Percentiles rank a stretch among this genome's conserved stretches.
phyloP scores from a whole-genome alignment of 2,888 invertebrate species.

The Drosophila paramelanica region DNA sequence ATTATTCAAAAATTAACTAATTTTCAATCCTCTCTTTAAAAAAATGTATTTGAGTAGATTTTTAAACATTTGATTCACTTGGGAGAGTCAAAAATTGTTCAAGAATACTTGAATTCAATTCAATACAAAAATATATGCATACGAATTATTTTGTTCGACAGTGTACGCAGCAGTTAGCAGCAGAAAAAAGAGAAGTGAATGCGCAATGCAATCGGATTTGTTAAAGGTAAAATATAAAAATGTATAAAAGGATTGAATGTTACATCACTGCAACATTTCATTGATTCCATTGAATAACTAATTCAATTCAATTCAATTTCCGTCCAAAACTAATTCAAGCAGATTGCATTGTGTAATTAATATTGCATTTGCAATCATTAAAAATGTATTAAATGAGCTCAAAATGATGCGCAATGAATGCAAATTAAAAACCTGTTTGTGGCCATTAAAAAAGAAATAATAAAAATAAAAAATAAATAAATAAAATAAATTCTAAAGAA shows the following conservation, averaged over 20 bases:
- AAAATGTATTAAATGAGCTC: conserved; percentile 14
- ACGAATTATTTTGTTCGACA: background rate
- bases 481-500: conserved; percentile 3
- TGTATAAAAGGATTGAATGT: conserved; percentile 1
- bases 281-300: conserved; percentile 1
- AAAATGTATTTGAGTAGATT: too few species aligned
- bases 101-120: too few species aligned
- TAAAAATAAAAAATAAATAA: background rate
- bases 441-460: background rate
- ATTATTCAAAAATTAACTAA: too few species aligned
- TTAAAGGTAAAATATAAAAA: background rate
- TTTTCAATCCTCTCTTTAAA: too few species aligned
- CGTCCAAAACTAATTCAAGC: conserved; percentile 1
- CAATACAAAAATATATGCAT: too few species aligned
- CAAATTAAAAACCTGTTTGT: conserved; percentile 7
- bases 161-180: background rate
- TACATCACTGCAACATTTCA: background rate
- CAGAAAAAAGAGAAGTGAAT: background rate
- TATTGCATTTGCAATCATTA: conserved; percentile 5
- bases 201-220: background rate
- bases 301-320: conserved; percentile 1
- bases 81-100: too few species aligned
- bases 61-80: too few species aligned
- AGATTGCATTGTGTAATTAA: conserved; percentile 1
- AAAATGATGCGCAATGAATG: conserved; percentile 21